phyloP scores from a whole-genome alignment of 2,888 invertebrate species.

The Trissolcus brochymenae region DNA sequence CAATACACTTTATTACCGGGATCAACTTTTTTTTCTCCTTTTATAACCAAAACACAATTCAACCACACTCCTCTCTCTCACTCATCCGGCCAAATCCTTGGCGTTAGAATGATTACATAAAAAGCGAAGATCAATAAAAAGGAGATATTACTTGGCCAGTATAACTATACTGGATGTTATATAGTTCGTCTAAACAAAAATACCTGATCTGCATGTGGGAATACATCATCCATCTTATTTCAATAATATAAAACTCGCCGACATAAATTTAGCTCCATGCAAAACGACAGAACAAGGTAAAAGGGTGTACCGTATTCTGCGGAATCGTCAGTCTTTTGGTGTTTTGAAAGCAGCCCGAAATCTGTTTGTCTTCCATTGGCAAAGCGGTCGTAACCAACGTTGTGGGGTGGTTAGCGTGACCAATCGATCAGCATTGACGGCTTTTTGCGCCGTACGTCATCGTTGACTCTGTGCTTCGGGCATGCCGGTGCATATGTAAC shows the following conservation, averaged over 20 bases:
- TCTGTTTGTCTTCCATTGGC: conserved; percentile 60
- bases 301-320: conserved; percentile 4
- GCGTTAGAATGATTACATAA: too few species aligned
- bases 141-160: neutral
- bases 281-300: neutral
- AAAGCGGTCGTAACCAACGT: conserved; percentile 32
- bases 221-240: neutral
- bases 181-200: neutral
- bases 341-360: conserved; percentile 22
- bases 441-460: conserved; percentile 76
- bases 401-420: conserved; percentile 69
- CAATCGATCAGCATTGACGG: conserved; percentile 76
- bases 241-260: neutral
- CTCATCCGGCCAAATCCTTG: too few species aligned
- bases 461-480: conserved; percentile 62
- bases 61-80: too few species aligned
- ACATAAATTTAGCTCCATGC: neutral
- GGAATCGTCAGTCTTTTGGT: neutral
- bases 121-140: too few species aligned
- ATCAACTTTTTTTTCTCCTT: neutral
- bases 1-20: neutral
- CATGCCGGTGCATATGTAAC: conserved; percentile 73
- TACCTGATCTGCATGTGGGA: neutral
- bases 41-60: too few species aligned
- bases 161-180: neutral